Base-by-base conservation (phyloP, 2,797 vertebrate species). In the Octomys mimax region DNA sequence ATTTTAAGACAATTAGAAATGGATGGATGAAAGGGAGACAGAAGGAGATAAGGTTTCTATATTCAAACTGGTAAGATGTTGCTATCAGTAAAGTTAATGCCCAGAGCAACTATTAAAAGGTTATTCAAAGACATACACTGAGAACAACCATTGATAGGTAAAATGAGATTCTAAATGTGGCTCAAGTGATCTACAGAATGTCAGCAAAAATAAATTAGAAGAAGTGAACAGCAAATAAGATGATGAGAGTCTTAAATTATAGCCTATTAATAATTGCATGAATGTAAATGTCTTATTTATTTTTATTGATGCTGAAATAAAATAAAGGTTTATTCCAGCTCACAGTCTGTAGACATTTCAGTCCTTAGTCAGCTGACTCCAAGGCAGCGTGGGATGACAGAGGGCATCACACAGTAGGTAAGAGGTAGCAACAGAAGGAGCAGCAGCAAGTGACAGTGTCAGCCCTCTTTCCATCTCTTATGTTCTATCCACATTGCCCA, bases 1-100 rank as follows among this genome's bases (percentile, higher is more conserved):
- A 82, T 62, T 88, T 84, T 68, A 66, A 96, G 71, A 64, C 64
- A 39, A 46, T 52, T 59, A 8, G 70, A 57, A 85, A 80, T 75
- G 8, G 9, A 87, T 24, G 77, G 9, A 87, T 24, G 77, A 91
- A 77, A 49, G 3, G 28, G 12, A 49, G 12, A 31, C 18, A 68
- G 36, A 57, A 8, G 11, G 78, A 90, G 64, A 87, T 68, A 68
- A 24, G 2, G 7, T 54, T 64, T 80, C 36, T 85, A 1, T 28
- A 62, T 83, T 86, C 16, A 79, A 87, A 77, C 11, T 57, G 66
- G 18, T 52, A 70, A 87, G 66, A 46, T 89, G 1, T 68, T 64
- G 31, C 64, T 66, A 46, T 2, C 36, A 66, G 42, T 70, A 28
- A 59, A 79, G 21, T 57, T 71, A 59, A 16, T 57, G 39, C 9